Evolutionary conservation across 2,797 vertebrate genomes (phyloP).

Genomic region (Acanthurus tractus): DNA sequence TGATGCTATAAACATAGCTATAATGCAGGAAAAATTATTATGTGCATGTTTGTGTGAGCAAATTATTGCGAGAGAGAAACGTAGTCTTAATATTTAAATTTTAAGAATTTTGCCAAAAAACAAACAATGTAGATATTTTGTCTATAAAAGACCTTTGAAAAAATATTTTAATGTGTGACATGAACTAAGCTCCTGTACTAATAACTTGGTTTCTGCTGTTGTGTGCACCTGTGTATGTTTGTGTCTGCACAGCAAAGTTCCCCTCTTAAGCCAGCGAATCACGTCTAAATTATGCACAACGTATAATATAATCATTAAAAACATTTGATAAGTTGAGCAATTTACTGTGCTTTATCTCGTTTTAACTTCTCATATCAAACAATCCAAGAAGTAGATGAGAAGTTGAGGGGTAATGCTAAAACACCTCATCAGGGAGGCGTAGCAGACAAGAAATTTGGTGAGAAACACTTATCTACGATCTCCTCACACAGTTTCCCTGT

Average conservation of each 20-base stretch:
- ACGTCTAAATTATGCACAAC: no score
- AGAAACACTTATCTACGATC: background rate
- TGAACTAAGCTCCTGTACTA: background rate
- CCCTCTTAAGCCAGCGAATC: no score
- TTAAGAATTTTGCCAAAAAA: background rate
- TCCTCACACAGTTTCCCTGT: constrained; percentile 3
- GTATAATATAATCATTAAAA: no score
- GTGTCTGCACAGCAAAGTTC: no score
- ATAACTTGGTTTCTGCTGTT: background rate
- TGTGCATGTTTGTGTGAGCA: background rate
- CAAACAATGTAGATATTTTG: background rate
- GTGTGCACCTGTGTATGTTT: no score
- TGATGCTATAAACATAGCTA: no score
- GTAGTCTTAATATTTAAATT: background rate
- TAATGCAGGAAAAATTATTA: background rate
- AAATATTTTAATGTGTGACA: background rate
- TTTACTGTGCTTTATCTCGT: no score
- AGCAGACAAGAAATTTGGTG: no score
- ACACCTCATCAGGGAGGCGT: background rate
- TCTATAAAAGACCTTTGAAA: background rate
- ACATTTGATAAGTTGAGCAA: no score
- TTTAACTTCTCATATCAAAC: background rate
- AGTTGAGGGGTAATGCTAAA: background rate
- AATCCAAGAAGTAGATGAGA: background rate
- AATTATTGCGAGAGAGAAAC: background rate